Evolutionary conservation across 1,140 invertebrate genomes (phyloP).

Genomic region (Drosophila guanche): DNA sequence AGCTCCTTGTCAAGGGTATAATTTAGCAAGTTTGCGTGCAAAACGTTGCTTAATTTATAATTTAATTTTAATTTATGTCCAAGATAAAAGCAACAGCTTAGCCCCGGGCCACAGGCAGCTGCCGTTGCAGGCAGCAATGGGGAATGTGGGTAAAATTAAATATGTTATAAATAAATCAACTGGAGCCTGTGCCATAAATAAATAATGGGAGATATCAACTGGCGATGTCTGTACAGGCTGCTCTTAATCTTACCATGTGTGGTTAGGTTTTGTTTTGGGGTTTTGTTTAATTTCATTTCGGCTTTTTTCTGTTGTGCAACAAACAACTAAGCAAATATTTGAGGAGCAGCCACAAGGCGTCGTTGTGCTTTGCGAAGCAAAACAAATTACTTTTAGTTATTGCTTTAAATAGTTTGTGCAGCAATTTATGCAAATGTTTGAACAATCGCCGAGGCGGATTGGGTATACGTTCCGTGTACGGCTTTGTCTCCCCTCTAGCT

Average conservation of each 20-base stretch:
- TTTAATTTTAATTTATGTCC: constrained; percentile 57
- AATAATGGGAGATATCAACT: constrained; percentile 36
- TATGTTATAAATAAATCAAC: constrained; percentile 62
- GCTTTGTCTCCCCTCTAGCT: neutral
- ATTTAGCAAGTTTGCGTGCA: neutral
- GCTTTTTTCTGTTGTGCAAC: constrained; percentile 8
- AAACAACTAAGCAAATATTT: constrained; percentile 31
- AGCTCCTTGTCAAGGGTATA: neutral
- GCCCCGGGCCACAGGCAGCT: constrained; percentile 17
- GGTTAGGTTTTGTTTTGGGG: neutral
- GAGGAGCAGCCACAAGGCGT: constrained; percentile 16
- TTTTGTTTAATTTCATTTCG: constrained; percentile 19
- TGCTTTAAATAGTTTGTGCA: constrained; percentile 46
- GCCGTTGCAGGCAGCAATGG: too few species aligned
- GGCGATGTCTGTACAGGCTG: constrained; percentile 3
- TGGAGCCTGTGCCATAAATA: constrained; percentile 33
- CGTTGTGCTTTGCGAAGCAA: constrained; percentile 2
- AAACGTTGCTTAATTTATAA: constrained; percentile 42
- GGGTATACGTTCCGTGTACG: constrained; percentile 4
- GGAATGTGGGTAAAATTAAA: constrained; percentile 41
- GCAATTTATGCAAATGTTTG: constrained; percentile 59
- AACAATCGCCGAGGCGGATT: constrained; percentile 19
- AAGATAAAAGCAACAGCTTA: constrained; percentile 51
- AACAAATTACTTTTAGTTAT: constrained; percentile 37
- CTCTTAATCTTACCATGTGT: neutral